Base-by-base conservation (phyloP, 2,888 invertebrate species). In the Synergus laeviventris region DNA sequence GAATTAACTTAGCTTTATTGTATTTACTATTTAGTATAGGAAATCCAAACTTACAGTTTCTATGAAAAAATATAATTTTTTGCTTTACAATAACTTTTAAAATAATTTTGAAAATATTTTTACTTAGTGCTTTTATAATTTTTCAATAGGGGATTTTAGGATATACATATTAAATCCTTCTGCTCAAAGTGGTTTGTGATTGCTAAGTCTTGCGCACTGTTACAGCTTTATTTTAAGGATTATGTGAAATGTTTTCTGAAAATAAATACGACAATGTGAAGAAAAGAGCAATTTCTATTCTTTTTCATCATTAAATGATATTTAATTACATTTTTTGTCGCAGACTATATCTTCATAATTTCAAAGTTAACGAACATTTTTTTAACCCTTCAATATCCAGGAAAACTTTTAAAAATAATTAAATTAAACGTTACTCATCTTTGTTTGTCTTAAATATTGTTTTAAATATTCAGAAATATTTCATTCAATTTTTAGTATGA, bases 211-310 rank as follows among this genome's bases (percentile, higher is more conserved):
- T 66, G 66, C 66, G 66, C 45, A 45, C 45, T 16, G 1, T 18
- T 62, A 42, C 21, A 12, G n/a, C 42, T 70, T 70, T 49, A 70
- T 54, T 70, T 70, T 54, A 70, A 18, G 49, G 31, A 9, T 16
- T 49, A 5, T 31, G 45, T 49, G n/a, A 42, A 66, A 45, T 24
- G 7, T 36, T 64, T 31, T 54, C 49, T 70, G 31, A 49, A 70
- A 70, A 70, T 70, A 70, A 70, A 70, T 49, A 31, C 49, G 31
- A 70, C 70, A 70, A 70, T 70, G 49, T 70, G 70, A 70, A 49
- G 45, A 70, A 54, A 70, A 70, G n/a, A 49, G 49, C 14, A 31
- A n/a, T 54, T 70, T 70, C n/a, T 70, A 70, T 70, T 70, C 16
- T 31, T 8, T 70, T 12, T 70, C 66, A 66, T 66, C 45, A 45